Conservation (phyloP, 2,797 vertebrate genomes). For the Ficedula albicollis region DNA sequence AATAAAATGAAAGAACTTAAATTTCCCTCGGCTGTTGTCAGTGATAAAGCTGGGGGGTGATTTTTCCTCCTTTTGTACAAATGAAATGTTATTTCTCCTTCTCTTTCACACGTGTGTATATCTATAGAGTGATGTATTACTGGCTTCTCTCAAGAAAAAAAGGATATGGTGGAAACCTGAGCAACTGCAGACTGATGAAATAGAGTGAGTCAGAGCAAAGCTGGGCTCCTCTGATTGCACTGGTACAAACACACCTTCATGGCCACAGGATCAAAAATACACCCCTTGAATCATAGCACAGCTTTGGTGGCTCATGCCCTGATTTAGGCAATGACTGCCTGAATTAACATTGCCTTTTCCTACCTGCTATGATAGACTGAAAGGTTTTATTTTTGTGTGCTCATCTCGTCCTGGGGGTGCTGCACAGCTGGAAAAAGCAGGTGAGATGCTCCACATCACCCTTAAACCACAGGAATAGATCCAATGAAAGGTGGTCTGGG, state of each 20-base stretch:
- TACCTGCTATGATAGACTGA: not conserved
- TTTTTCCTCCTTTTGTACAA: constrained; percentile 1
- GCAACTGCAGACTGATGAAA: not conserved
- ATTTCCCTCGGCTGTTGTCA: not conserved
- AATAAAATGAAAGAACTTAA: not conserved
- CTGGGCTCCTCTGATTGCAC: not conserved
- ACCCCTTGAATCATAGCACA: not conserved
- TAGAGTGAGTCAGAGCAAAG: not conserved
- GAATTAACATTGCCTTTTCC: not conserved
- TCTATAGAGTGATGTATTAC: not conserved
- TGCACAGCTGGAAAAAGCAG: not conserved
- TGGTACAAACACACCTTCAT: not conserved
- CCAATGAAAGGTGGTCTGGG: not conserved
- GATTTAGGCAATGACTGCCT: not conserved
- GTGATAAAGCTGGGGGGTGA: not conserved
- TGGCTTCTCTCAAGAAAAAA: not conserved
- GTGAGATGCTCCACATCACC: not conserved
- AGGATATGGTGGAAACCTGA: not conserved
- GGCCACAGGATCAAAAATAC: not conserved
- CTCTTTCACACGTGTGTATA: not conserved
- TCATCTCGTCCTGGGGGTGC: not conserved
- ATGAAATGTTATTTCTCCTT: constrained; percentile 2
- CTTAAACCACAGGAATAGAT: not conserved
- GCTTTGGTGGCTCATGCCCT: not conserved
- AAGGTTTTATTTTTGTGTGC: not conserved